Evolutionary conservation across 2,888 invertebrate species (phyloP).

Genomic region (Phengaris alcon): DNA sequence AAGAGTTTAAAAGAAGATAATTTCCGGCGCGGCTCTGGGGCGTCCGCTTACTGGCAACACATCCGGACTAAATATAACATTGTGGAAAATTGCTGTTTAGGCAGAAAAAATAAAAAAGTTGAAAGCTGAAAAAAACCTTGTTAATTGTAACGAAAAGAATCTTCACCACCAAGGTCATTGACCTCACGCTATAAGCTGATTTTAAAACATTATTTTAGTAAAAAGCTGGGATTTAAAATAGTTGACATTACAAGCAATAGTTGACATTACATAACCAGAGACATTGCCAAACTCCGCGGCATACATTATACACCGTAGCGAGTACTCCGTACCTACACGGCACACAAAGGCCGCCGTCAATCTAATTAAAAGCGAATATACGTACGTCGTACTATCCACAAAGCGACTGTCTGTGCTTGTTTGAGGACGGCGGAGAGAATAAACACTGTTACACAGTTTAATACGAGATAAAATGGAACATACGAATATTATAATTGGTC

Average conservation of each 20-base stretch:
- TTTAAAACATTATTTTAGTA: too few relatives aligned
- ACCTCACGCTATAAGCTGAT: too few relatives aligned
- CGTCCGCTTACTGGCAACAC: neutral
- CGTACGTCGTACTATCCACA: neutral
- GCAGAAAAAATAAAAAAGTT: too few relatives aligned
- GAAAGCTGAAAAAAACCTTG: too few relatives aligned
- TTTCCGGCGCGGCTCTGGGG: neutral
- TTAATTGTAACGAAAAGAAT: too few relatives aligned
- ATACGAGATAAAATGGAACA: neutral
- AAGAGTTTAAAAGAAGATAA: slow-evolving; percentile 22
- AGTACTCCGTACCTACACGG: neutral
- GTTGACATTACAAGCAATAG: too few relatives aligned
- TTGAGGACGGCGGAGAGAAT: neutral
- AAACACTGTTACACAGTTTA: neutral
- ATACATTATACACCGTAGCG: neutral
- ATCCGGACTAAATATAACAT: neutral
- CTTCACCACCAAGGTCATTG: too few relatives aligned
- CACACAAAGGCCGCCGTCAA: neutral
- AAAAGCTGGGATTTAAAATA: too few relatives aligned
- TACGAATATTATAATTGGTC: neutral
- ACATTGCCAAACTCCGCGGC: neutral
- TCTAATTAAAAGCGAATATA: slow-evolving; percentile 2
- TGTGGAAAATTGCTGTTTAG: too few relatives aligned
- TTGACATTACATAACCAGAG: neutral
- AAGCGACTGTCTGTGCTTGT: neutral